Base-by-base conservation (phyloP, 2,797 vertebrate genomes). In the Danio aesculapii region DNA sequence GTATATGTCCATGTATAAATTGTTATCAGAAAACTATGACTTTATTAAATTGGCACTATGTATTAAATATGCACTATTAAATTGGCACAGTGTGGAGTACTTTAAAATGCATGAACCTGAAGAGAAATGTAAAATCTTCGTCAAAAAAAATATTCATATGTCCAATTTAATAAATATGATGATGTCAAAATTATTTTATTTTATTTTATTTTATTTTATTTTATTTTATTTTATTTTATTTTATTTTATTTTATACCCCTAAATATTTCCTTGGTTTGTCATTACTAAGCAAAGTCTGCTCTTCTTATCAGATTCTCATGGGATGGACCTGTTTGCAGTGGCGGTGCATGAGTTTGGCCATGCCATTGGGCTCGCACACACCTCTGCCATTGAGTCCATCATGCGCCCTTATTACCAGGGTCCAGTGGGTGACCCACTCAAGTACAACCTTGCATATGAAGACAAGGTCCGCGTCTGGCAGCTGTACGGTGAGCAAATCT, bases 321-420 rank as follows among this genome's bases (percentile, higher is more conserved):
- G 97, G 52, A 97, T 97, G 96, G 98, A 99, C 87, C 92, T 99
- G 52, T 99, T 99, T 43, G 96, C 98, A 0, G 98, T 99, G 14
- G 98, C 98, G 0, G 97, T 99, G 46, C 98, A 99, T 0, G 98
- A 98, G 87, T 99, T 99, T 0, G 98, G 98, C 74, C 98, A 99
- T 0, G 97, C 98, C 84, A 97, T 99, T 0, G 98, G 98, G 16
- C 92, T 99, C 87, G 95, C 96, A 43, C 98, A 99, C 79, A 95
- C 96, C 57, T 97, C 97, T 0, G 94, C 96, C 77, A 90, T 95
- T 0, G 94, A 95, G 84, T 99, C 98, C 83, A 98, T 99, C 92
- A 99, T 99, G 98, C 95, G 95, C 50, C 98, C 98, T 0, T 99
- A 99, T 88, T 99, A 99, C 92, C 97, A 96, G 89, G 98, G 98